Evolutionary conservation across 2,888 invertebrate species (phyloP).

Genomic region (Eristalis intricaria): DNA sequence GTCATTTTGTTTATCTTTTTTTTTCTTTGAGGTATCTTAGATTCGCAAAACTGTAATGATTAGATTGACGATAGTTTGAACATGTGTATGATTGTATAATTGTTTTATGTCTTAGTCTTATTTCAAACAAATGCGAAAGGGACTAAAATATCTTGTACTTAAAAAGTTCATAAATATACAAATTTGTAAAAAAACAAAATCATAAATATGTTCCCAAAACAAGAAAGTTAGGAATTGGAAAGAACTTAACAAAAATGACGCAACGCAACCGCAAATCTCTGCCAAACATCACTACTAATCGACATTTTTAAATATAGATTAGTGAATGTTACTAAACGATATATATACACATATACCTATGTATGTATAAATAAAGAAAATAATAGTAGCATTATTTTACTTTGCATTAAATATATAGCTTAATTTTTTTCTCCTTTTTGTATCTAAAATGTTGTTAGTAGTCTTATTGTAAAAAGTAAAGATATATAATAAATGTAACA

Average conservation of each 20-base stretch:
- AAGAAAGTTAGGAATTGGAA: background rate
- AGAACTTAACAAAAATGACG: slow-evolving; percentile 28
- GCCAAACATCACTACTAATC: slow-evolving; percentile 67
- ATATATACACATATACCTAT: slow-evolving; percentile 1
- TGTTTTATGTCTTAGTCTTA: background rate
- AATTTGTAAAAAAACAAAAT: slow-evolving; percentile 51
- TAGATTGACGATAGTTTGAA: slow-evolving; percentile 1
- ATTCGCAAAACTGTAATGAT: slow-evolving; percentile 40
- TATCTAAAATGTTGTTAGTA: slow-evolving; percentile 62
- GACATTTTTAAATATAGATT: too few species aligned
- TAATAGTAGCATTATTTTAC: slow-evolving; percentile 59
- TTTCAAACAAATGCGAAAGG: background rate
- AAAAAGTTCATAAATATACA: slow-evolving; percentile 31
- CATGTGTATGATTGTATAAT: background rate
- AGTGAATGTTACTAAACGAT: too few species aligned
- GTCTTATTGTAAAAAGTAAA: slow-evolving; percentile 58
- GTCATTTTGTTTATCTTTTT: slow-evolving; percentile 48
- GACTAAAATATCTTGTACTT: slow-evolving; percentile 56
- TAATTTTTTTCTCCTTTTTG: slow-evolving; percentile 58
- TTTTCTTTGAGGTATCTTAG: slow-evolving; percentile 37
- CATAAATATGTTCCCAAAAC: background rate
- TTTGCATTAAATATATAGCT: slow-evolving; percentile 64
- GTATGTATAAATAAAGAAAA: slow-evolving; percentile 1
- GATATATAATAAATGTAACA: slow-evolving; percentile 51
- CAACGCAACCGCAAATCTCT: slow-evolving; percentile 70